Evolutionary conservation across 2,888 invertebrate genomes (phyloP), one percentile per base, ranked within the genome.

Genomic region (Himalopsyche tibetana): DNA sequence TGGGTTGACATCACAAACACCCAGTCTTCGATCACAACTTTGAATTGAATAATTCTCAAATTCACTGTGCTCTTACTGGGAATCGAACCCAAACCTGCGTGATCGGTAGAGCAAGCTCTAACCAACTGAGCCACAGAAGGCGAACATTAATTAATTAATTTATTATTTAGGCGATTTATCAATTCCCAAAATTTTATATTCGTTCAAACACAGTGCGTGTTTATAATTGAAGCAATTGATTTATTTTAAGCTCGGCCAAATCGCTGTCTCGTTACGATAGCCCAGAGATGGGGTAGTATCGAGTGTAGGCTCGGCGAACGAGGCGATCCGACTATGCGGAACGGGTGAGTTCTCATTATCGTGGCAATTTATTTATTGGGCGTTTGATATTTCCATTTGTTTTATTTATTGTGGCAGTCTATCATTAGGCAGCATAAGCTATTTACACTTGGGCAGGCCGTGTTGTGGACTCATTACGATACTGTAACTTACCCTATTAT

Each of bases 361-460:
- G 19, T 63, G 19, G 63, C 63, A 63, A 63, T 82, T 55, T 82
- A 82, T 82, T 82, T 82, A 82, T 82, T 55, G 55, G 82, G 56
- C 82, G 82, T 82, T 82, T 82, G 82, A 82, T 82, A 82, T 82
- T 82, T 82, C 56, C 82, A 82, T 82, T 82, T 82, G 82, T 55
- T 82, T 82, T 82, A 82, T 82, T 82, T 82, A 82, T 82, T 38
- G 55, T 40, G 19, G 82, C 36, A 40, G 36, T 56, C 82, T 55
- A 55, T 82, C 82, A 82, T 55, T 55, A 55, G 38, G 38, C 17
- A 17, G 82, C 17, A 63, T 63, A 38, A 80, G 42, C 80, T 40
- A 42, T 80, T 80, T 42, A 17, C 80, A 80, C 80, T 80, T 63
- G 63, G 63, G 63, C 63, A 63, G 15, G 63, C 63, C 80, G 80